Percentiles rank a stretch among this genome's conserved stretches.
Evolutionary conservation across 2,113 vertebrate genomes (phyloP).

Genomic region (Equus przewalskii): DNA sequence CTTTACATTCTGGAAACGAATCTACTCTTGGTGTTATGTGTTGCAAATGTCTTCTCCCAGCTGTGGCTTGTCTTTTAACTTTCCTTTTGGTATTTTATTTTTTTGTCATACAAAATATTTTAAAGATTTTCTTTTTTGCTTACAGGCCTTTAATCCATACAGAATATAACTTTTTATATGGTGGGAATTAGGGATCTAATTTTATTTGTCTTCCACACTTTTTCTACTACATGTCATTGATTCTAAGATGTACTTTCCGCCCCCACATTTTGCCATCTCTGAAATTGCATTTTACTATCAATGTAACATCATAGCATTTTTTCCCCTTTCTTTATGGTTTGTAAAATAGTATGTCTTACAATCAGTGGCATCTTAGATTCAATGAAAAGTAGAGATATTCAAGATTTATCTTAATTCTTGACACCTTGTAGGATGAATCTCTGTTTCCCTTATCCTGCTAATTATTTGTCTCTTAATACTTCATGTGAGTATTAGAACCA

Average conservation of each 20-base stretch:
- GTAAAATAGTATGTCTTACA: background rate
- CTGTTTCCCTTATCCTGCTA: background rate
- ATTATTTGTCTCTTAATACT: background rate
- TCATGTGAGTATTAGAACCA: background rate
- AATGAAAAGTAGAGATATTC: background rate
- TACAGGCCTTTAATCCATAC: slow-evolving; percentile 55
- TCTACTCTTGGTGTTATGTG: slow-evolving; percentile 53
- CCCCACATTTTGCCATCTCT: background rate
- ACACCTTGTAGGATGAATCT: background rate
- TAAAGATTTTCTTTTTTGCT: slow-evolving; percentile 68
- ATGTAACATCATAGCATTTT: background rate
- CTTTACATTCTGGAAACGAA: slow-evolving; percentile 68
- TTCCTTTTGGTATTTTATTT: slow-evolving; percentile 65
- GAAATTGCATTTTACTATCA: background rate
- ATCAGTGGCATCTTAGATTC: background rate
- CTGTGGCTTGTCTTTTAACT: slow-evolving; percentile 63
- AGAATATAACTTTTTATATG: slow-evolving; percentile 56
- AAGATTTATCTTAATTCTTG: slow-evolving; percentile 29
- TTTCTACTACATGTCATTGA: slow-evolving; percentile 31
- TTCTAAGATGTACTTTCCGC: background rate
- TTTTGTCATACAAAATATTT: slow-evolving; percentile 68
- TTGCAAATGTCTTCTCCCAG: slow-evolving; percentile 64
- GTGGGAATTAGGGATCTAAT: slow-evolving; percentile 33
- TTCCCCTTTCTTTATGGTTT: background rate
- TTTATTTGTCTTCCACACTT: slow-evolving; percentile 6